phyloP scores from a whole-genome alignment of 2,113 vertebrate species.

The Sarotherodon lohbergeri region DNA sequence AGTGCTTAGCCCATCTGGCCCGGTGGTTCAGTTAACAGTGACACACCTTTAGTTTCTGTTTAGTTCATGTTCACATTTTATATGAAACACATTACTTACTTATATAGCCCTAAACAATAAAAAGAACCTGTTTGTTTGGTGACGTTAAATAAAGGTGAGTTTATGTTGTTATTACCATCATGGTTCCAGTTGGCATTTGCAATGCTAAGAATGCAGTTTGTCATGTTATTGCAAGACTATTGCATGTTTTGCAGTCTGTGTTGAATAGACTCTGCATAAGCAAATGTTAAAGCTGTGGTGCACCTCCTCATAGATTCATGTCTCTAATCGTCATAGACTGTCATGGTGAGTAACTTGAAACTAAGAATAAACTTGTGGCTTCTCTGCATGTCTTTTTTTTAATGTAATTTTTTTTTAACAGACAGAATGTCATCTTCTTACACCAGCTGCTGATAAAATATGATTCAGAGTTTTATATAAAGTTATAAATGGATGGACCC shows the following conservation, averaged over 20 bases:
- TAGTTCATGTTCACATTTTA: background rate
- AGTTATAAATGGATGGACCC: background rate
- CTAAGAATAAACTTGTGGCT: background rate
- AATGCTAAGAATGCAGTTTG: background rate
- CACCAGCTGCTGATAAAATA: background rate
- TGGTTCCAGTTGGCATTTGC: background rate
- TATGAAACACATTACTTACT: background rate
- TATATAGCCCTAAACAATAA: background rate
- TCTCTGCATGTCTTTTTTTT: background rate
- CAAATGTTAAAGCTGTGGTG: background rate
- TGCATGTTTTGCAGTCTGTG: background rate
- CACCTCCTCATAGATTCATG: background rate
- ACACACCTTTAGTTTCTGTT: background rate
- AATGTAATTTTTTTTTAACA: background rate
- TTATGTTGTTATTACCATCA: background rate
- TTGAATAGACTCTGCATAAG: background rate
- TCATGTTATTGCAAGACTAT: background rate
- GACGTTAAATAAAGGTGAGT: background rate
- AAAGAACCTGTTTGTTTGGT: background rate
- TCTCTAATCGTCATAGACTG: background rate
- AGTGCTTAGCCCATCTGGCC: background rate
- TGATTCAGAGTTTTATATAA: background rate
- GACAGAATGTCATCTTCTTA: background rate
- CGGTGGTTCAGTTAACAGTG: background rate
- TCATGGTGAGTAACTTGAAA: background rate